Percentiles rank a stretch among this genome's conserved stretches.
Conservation (phyloP, 2,888 invertebrate species). For the Macrosiphum euphorbiae region DNA sequence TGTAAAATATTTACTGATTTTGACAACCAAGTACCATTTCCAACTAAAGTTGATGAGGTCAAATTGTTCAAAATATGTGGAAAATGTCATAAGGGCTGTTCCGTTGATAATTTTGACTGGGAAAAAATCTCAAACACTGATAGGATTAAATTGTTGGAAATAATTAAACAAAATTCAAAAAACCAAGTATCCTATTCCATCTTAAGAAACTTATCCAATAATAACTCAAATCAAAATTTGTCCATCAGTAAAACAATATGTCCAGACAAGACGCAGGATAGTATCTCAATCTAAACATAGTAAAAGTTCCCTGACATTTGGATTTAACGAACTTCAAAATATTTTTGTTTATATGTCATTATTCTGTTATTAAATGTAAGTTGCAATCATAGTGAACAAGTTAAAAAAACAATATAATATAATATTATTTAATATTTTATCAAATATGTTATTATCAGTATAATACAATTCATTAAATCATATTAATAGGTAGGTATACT, state of each 20-base stretch:
- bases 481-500: too few relatives aligned
- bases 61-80: neutral
- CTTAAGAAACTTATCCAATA: neutral
- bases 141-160: conserved; percentile 2
- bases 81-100: neutral
- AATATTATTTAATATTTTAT: neutral
- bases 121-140: neutral
- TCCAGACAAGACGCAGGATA: neutral
- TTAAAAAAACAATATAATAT: neutral
- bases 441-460: neutral
- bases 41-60: neutral
- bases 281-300: neutral
- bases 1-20: neutral
- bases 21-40: neutral
- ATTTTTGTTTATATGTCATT: neutral
- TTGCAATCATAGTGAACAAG: neutral
- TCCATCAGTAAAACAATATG: neutral
- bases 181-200: neutral
- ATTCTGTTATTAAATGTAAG: neutral
- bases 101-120: neutral
- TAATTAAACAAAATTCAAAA: neutral
- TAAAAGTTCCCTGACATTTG: neutral
- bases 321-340: neutral
- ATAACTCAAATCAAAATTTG: neutral
- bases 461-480: neutral